Base-by-base conservation (phyloP, 1,140 invertebrate genomes). In the Trinorchestia longiramus region DNA sequence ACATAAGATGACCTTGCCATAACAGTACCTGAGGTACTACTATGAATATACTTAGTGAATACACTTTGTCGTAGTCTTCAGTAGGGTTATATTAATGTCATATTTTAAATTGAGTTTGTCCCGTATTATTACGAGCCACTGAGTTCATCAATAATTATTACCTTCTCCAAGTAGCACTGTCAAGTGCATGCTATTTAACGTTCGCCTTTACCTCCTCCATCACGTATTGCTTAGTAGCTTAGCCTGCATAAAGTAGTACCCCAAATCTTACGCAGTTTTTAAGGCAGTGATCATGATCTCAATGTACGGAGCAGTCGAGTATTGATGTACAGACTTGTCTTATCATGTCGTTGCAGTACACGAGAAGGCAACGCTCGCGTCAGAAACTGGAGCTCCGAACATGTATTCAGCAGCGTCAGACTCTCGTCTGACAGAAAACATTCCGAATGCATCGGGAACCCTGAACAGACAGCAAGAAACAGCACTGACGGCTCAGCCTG, bases 401-500 rank as follows among this genome's bases (percentile, higher is more conserved):
- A 94, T 94, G 92, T 94, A 94, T 45, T 94, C 92, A 40, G 92
- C 92, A 43, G 92, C 92, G 15, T 94, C 92, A 40, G 92, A 94
- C 43, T 94, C 92, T 40, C 92, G 92, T 43, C 43, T 94, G 43
- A 45, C 92, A 45, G 92, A 94, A 19, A 94, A 44, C 92, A 94
- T 94, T 36, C 43, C 92, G 44, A 94, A 94, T 45, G 92, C 92
- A 0, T 94, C 92, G 17, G 92, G 41, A 43, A 45, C 92, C 1
- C 92, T 94, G 41, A 94, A 43, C 44, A 94, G 92, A 94, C 92
- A 94, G 92, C 43, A 94, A 45, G 92, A 94, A 43, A 94, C 92
- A 94, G 92, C 92, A 15, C 92, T 94, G 44, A 94, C 92, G 92
- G 92, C 23, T 43, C 92, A 94, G 44, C 92, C 92, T 11, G 92